Percentiles rank a stretch among this genome's conserved stretches.
These are phyloP conservation scores for Ceramica pisi DNA, from an alignment of 2,888 invertebrate species.

Conservation along the genomic window DNA sequence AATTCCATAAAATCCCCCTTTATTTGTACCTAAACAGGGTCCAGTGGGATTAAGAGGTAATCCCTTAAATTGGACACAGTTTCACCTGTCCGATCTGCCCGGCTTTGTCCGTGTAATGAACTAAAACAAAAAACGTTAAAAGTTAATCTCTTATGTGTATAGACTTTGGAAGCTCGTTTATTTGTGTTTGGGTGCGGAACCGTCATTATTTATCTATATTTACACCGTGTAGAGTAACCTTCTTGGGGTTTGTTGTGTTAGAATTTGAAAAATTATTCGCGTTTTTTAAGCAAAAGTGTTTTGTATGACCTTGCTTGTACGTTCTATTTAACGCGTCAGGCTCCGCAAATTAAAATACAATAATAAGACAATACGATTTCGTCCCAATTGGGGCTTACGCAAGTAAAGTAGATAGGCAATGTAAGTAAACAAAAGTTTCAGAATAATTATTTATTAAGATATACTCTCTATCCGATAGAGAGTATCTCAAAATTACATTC, in stretches of 20 bases:
- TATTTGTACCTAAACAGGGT: conserved; percentile 65
- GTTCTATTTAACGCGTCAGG: too few species aligned
- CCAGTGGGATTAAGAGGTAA: conserved; percentile 68
- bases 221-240: background rate
- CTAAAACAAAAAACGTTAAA: conserved; percentile 73
- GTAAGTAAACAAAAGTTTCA: too few species aligned
- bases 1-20: conserved; percentile 21
- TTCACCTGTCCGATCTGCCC: conserved; percentile 76
- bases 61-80: conserved; percentile 80
- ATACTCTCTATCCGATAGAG: too few species aligned
- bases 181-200: conserved; percentile 31
- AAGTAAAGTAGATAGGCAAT: too few species aligned
- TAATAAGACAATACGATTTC: too few species aligned
- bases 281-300: too few species aligned
- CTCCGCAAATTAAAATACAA: too few species aligned
- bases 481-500: too few species aligned
- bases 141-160: conserved; percentile 67
- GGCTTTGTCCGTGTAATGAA: conserved; percentile 74
- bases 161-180: conserved; percentile 41
- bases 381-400: too few species aligned
- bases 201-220: conserved; percentile 24
- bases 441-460: too few species aligned
- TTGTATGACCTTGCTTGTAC: too few species aligned
- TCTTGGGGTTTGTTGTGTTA: background rate
- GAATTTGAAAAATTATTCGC: background rate